Conservation (phyloP, 2,888 invertebrate species). For the Germaria angustata region DNA sequence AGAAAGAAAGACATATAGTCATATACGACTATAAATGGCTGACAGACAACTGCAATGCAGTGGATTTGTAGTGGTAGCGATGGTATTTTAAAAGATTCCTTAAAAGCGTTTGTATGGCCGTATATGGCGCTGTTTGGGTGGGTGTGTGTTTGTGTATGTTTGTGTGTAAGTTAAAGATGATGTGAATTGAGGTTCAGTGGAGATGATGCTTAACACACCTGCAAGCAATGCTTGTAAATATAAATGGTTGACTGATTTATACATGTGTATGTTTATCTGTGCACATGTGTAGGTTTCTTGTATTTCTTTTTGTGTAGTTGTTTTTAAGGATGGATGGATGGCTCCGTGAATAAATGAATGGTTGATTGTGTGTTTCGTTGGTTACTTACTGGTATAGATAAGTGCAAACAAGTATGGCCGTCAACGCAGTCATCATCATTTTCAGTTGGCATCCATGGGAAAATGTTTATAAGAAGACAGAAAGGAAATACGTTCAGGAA, state of each 20-base stretch:
- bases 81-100: constrained; percentile 14
- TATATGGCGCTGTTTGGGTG: constrained; percentile 14
- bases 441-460: constrained; percentile 12
- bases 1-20: constrained; percentile 4
- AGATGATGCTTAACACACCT: constrained; percentile 59
- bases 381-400: constrained; percentile 34
- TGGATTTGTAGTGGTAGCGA: constrained; percentile 12
- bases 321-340: neutral
- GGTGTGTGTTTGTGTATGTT: neutral
- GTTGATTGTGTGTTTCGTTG: constrained; percentile 29
- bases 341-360: neutral
- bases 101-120: neutral
- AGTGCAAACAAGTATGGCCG: constrained; percentile 26
- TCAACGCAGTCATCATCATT: constrained; percentile 17
- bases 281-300: neutral
- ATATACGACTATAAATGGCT: constrained; percentile 31
- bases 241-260: constrained; percentile 54
- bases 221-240: constrained; percentile 61
- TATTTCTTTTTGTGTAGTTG: constrained; percentile 3
- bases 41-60: constrained; percentile 65
- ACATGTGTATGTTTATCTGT: neutral
- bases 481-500: constrained; percentile 66
- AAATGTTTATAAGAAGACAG: constrained; percentile 50
- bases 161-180: constrained; percentile 47
- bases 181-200: constrained; percentile 50